Evolutionary conservation across 2,797 vertebrate species (phyloP), one percentile per base, ranked within the genome.

Genomic region (Leptatherina wallacei): DNA sequence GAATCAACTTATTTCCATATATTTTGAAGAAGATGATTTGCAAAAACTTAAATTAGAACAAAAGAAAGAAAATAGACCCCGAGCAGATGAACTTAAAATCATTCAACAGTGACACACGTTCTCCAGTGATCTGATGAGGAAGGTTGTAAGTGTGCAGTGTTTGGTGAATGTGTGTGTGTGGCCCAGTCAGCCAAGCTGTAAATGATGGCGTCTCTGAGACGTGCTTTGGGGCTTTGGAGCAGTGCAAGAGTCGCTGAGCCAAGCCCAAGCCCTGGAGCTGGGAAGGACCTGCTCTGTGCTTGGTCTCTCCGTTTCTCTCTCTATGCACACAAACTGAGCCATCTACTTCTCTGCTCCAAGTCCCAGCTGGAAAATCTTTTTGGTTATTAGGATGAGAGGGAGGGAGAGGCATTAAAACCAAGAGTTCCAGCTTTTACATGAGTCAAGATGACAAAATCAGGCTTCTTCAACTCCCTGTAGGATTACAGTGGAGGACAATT

Each of bases 151-250:
- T 54, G 24, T 71, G 76, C 77, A 82, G 72, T 44, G 54, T 72
- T 82, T 52, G 69, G 67, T 74, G 32, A 70, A 71, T 72, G 69
- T 80, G 84, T 85, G 72, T 82, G 84, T 83, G 79, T 76, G 78
- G 84, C 81, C 81, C 78, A 73, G 71, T 54, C 80, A 88, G 83
- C 84, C 79, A 76, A 69, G 86, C 81, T 84, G 85, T 89, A 87
- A 92, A 90, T 65, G 79, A 84, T 89, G 91, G 88, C 90, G 87
- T 92, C 90, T 87, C 75, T 70, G 76, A 86, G 91, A 81, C 78
- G 77, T 89, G 88, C 78, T 75, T 65, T 60, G 69, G 81, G 73
- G 73, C 75, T 86, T 76, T 89, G 84, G 81, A 88, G 82, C 87
- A 71, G 73, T 49, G 27, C 71, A 20, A 72, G 63, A 77, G 52